Percentiles rank a stretch among this genome's conserved stretches.
Evolutionary conservation across 2,888 invertebrate genomes (phyloP).

Genomic region (Tenodera sinensis): DNA sequence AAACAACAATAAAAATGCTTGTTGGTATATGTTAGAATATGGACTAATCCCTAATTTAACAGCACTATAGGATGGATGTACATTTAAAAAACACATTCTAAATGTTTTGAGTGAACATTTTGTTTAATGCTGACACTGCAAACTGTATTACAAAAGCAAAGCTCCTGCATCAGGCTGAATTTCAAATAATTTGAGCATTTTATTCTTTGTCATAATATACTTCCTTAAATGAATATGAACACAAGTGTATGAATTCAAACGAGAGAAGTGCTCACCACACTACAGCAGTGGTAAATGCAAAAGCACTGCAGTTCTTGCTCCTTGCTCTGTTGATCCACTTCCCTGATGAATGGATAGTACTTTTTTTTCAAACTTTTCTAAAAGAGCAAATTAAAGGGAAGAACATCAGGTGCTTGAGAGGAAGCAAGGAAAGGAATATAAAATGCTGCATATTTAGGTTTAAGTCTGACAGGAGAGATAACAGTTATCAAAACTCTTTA

Average conservation of each 20-base stretch:
- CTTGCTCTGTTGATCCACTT: not conserved
- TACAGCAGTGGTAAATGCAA: not conserved
- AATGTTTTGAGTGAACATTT: too few species aligned
- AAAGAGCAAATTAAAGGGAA: not conserved
- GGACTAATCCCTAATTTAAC: too few species aligned
- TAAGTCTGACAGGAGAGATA: too few species aligned
- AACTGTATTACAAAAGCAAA: not conserved
- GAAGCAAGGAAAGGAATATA: not conserved
- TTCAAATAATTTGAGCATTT: not conserved
- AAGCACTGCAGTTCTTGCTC: not conserved
- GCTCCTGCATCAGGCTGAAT: too few species aligned
- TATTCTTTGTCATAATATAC: not conserved
- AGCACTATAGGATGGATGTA: too few species aligned
- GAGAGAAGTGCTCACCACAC: not conserved
- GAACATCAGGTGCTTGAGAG: not conserved
- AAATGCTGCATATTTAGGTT: too few species aligned
- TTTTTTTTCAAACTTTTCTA: not conserved
- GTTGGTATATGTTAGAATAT: too few species aligned
- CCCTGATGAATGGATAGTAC: not conserved
- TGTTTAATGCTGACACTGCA: too few species aligned
- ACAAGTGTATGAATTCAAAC: not conserved
- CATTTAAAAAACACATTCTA: too few species aligned
- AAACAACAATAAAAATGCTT: too few species aligned
- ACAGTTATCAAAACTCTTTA: too few species aligned
- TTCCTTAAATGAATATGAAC: not conserved